Percentiles rank a stretch among this genome's conserved stretches.
Conservation (phyloP, 2,888 invertebrate species). For the Hypsopygia costalis region DNA sequence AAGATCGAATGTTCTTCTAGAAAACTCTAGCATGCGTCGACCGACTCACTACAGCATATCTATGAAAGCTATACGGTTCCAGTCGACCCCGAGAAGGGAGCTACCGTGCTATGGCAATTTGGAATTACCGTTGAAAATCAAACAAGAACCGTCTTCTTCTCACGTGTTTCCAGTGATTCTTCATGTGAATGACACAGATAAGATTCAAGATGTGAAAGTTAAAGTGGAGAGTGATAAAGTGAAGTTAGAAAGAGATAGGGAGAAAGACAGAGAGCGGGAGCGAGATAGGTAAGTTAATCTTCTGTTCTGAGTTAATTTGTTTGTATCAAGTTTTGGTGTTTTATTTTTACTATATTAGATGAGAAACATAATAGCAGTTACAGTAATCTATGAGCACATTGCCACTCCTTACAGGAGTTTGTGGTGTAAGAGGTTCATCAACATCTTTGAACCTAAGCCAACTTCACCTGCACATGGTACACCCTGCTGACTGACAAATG, state of each 20-base stretch:
- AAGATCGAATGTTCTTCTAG: constrained; percentile 62
- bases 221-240: constrained; percentile 40
- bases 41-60: constrained; percentile 57
- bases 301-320: too few species aligned
- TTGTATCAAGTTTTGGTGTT: too few species aligned
- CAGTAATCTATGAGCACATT: too few species aligned
- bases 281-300: constrained; percentile 18
- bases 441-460: too few species aligned
- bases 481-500: too few species aligned
- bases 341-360: too few species aligned
- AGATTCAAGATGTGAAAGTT: constrained; percentile 36
- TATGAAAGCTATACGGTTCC: constrained; percentile 62
- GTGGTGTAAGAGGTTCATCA: too few species aligned
- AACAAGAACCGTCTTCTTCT: constrained; percentile 48
- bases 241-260: constrained; percentile 47
- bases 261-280: constrained; percentile 23
- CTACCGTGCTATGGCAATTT: constrained; percentile 73
- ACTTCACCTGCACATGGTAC: too few species aligned
- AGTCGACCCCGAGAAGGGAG: constrained; percentile 57
- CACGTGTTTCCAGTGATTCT: constrained; percentile 51
- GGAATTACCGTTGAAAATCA: constrained; percentile 66
- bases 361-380: too few species aligned
- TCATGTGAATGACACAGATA: constrained; percentile 35
- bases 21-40: constrained; percentile 45
- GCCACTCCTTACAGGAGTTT: too few species aligned